Percentiles rank a stretch among this genome's conserved stretches.
These are phyloP conservation scores for Mus spretus DNA, from an alignment of 2,797 vertebrate species.

Conservation along the genomic window DNA sequence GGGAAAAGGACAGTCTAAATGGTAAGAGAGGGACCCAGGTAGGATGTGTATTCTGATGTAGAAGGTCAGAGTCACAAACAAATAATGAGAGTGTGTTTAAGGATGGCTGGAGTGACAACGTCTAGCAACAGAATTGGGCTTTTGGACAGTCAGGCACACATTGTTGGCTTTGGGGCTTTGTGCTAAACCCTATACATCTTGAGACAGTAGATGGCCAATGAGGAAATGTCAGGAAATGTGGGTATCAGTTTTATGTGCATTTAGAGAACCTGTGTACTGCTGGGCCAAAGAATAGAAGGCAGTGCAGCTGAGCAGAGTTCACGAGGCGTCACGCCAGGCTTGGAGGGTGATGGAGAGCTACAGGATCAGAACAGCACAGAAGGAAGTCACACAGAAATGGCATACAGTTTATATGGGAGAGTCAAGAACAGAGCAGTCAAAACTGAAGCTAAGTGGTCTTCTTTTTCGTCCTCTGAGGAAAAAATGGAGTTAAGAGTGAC, in stretches of 20 bases:
- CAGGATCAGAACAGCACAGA: background rate
- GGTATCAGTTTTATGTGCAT: background rate
- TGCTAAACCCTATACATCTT: background rate
- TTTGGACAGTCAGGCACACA: background rate
- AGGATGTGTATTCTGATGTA: background rate
- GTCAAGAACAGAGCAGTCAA: slow-evolving; percentile 17
- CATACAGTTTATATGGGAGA: background rate
- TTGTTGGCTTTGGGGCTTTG: background rate
- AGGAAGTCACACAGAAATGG: background rate
- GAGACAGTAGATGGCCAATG: background rate
- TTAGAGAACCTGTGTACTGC: background rate
- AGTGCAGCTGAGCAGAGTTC: background rate
- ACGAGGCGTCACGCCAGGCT: background rate
- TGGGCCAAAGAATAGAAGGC: background rate
- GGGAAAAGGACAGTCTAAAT: background rate
- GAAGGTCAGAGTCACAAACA: background rate
- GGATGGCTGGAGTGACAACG: background rate
- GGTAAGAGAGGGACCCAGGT: background rate
- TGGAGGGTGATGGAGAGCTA: background rate
- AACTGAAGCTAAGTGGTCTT: background rate
- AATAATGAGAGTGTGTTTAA: background rate
- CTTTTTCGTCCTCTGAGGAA: background rate
- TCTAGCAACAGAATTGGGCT: background rate
- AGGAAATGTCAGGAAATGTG: background rate
- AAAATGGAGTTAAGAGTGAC: background rate